phyloP scores from a whole-genome alignment of 2,797 vertebrate genomes.

The Lophotriccus pileatus region DNA sequence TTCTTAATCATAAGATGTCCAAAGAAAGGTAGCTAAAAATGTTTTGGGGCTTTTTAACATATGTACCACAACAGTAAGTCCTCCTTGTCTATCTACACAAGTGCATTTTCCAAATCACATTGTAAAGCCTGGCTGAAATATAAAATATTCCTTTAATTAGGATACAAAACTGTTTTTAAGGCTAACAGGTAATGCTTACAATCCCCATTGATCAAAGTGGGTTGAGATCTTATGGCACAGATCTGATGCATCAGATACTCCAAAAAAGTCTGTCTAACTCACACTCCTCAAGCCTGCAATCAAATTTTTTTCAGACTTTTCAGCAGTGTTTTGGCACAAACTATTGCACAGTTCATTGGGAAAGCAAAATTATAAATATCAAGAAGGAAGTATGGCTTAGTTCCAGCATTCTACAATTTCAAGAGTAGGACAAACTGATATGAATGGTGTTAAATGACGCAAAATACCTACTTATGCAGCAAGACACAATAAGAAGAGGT shows the following conservation, averaged over 20 bases:
- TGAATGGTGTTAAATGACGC: not conserved
- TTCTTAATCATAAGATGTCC: fast-evolving
- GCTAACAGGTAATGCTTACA: not conserved
- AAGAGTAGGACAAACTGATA: not conserved
- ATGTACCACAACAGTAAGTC: not conserved
- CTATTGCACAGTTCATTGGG: not conserved
- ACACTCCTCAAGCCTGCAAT: not conserved
- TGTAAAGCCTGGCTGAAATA: not conserved
- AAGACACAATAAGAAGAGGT: not conserved
- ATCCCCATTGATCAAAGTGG: not conserved
- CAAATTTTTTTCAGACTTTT: not conserved
- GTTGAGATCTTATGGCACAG: not conserved
- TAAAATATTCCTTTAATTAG: not conserved
- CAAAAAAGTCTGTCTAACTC: not conserved
- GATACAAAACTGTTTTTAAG: not conserved
- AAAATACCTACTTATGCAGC: not conserved
- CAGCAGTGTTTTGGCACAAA: not conserved
- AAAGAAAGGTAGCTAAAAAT: not conserved
- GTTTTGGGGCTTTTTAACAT: not conserved
- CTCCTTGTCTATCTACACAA: not conserved
- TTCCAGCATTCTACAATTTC: not conserved
- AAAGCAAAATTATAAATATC: not conserved
- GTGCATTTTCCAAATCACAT: not conserved
- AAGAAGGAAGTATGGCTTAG: not conserved
- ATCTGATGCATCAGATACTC: not conserved